Conservation (phyloP, 2,113 vertebrate species). For the Astur gentilis region DNA sequence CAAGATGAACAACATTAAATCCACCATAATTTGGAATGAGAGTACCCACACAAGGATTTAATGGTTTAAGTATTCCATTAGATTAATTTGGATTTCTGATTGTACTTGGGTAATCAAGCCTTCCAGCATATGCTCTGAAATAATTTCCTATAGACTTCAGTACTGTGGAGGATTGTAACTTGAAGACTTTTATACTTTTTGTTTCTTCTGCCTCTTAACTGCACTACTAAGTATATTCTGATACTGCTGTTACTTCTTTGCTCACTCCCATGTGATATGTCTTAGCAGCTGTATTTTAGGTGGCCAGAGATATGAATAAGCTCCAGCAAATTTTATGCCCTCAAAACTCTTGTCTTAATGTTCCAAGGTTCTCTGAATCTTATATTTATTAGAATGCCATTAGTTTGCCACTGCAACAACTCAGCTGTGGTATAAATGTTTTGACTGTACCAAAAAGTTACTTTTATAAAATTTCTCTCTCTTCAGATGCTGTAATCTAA, state of each 20-base stretch:
- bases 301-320: background rate
- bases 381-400: background rate
- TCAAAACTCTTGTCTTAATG: background rate
- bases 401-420: background rate
- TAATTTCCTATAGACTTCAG: background rate
- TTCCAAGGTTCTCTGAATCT: background rate
- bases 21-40: background rate
- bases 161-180: background rate
- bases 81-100: slow-evolving; percentile 30
- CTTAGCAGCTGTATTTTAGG: background rate
- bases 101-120: slow-evolving; percentile 1
- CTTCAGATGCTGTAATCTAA: background rate
- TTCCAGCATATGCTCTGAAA: background rate
- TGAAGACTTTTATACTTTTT: background rate
- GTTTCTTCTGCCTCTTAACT: background rate
- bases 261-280: background rate
- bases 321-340: background rate
- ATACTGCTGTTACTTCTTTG: background rate
- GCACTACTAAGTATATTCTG: background rate
- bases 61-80: slow-evolving; percentile 16
- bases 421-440: background rate
- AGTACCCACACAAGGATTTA: background rate
- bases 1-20: background rate
- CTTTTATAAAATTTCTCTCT: background rate
- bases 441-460: background rate